phyloP scores from a whole-genome alignment of 2,113 vertebrate genomes.

The Steatornis caripensis region DNA sequence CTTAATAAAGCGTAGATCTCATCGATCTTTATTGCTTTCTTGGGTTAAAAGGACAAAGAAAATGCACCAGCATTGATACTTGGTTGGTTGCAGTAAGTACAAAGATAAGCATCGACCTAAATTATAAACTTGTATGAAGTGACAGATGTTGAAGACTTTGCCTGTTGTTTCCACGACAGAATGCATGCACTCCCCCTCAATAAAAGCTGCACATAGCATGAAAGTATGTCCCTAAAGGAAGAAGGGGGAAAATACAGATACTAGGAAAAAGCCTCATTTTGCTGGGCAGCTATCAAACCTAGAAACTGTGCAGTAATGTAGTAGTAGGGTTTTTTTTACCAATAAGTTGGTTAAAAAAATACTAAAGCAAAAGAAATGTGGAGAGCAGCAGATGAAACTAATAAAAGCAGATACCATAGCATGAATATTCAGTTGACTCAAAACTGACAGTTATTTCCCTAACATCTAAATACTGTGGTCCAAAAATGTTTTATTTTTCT shows the following conservation, averaged over 20 bases:
- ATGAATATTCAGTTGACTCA: neutral
- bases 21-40: neutral
- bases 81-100: neutral
- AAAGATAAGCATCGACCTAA: neutral
- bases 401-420: neutral
- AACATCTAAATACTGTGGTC: neutral
- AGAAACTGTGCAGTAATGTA: neutral
- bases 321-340: accelerated
- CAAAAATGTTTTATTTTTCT: neutral
- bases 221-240: neutral
- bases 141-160: neutral
- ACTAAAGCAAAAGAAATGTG: neutral
- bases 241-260: neutral
- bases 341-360: neutral
- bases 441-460: neutral
- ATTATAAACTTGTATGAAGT: neutral
- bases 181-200: neutral
- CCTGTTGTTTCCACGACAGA: neutral
- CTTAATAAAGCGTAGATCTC: neutral
- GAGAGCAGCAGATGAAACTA: neutral
- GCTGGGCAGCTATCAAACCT: neutral
- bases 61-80: neutral
- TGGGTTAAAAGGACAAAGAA: neutral
- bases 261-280: neutral
- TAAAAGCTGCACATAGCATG: neutral